phyloP scores from a whole-genome alignment of 2,797 vertebrate genomes.

The Rhincodon typus region DNA sequence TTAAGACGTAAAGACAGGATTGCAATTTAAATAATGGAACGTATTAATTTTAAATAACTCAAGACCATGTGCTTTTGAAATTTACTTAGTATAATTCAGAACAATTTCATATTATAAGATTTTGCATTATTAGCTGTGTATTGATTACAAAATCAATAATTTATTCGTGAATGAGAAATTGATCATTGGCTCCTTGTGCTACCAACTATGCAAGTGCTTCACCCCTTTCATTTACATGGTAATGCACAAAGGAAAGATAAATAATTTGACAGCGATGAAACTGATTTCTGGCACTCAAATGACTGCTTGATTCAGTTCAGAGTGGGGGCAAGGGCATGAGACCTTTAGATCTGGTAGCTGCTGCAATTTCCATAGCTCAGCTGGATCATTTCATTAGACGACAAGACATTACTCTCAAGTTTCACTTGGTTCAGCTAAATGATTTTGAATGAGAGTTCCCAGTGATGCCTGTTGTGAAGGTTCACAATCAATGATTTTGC shows the following conservation, averaged over 20 bases:
- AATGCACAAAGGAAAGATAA: background rate
- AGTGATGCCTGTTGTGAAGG: background rate
- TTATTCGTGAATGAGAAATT: conserved; percentile 22
- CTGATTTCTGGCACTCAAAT: background rate
- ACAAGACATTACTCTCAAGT: background rate
- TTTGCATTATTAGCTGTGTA: background rate
- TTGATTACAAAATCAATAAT: conserved; percentile 21
- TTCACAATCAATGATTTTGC: background rate
- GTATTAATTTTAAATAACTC: conserved; percentile 23
- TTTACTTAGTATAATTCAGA: conserved; percentile 25
- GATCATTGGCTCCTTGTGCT: background rate
- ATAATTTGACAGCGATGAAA: background rate
- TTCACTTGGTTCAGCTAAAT: background rate
- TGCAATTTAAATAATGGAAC: conserved; percentile 20
- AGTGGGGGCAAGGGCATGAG: background rate
- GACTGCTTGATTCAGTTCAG: background rate
- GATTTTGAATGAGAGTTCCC: background rate
- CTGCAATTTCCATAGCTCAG: background rate
- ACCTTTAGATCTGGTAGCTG: background rate
- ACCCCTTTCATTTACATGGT: background rate
- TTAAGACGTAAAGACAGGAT: background rate
- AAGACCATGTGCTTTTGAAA: conserved; percentile 9
- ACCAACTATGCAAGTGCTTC: background rate
- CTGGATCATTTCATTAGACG: background rate
- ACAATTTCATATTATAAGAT: background rate